phyloP scores from a whole-genome alignment of 1,140 invertebrate species.

The Coelopa frigida region DNA sequence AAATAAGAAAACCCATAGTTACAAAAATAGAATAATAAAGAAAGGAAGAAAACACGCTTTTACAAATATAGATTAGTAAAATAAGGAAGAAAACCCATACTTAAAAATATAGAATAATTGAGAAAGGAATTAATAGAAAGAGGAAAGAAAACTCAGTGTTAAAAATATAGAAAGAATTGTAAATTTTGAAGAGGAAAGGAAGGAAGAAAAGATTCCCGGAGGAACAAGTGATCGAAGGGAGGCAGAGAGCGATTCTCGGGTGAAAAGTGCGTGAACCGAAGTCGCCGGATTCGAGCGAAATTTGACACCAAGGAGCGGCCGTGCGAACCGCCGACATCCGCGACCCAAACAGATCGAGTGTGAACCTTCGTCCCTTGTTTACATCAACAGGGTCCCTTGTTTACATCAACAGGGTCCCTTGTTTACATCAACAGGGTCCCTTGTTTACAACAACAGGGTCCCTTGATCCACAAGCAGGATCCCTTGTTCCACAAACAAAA shows the following conservation, averaged over 20 bases:
- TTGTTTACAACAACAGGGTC: too few relatives aligned
- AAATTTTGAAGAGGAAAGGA: neutral
- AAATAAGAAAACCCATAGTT: constrained; percentile 1
- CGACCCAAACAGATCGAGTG: neutral
- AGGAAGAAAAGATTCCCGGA: constrained; percentile 8
- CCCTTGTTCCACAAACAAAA: too few relatives aligned
- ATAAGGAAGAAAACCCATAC: neutral
- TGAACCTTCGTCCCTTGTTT: neutral
- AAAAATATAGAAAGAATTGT: neutral
- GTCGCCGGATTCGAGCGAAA: constrained; percentile 10
- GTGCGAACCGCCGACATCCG: too few relatives aligned
- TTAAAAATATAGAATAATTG: neutral
- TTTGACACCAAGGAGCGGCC: constrained; percentile 9
- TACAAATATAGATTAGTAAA: too few relatives aligned
- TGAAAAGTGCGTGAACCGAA: neutral
- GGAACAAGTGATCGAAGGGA: too few relatives aligned
- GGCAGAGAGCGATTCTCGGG: too few relatives aligned
- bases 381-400: neutral
- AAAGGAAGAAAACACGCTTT: neutral
- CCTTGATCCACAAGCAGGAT: too few relatives aligned
- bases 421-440: too few relatives aligned
- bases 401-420: too few relatives aligned
- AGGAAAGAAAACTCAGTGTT: neutral
- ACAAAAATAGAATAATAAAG: constrained; percentile 5
- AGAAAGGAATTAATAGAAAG: constrained; percentile 4